Evolutionary conservation across 2,113 vertebrate genomes (phyloP).

Genomic region (Cyprinodon variegatus): DNA sequence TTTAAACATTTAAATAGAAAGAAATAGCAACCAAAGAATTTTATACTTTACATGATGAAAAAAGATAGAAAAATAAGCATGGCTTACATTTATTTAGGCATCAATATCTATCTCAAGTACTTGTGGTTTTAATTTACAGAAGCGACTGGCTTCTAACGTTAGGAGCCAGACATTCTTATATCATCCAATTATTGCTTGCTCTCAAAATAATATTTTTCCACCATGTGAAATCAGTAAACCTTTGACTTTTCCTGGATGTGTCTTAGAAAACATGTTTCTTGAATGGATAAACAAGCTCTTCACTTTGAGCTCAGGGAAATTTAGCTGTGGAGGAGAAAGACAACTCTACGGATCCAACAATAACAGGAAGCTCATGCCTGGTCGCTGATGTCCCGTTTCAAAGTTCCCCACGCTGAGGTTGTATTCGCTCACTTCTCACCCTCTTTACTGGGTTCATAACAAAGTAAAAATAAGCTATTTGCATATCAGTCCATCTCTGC

Average conservation of each 20-base stretch:
- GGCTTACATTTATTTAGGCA: too few species aligned
- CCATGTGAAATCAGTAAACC: background rate
- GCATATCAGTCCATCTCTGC: constrained; percentile 67
- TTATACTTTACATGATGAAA: background rate
- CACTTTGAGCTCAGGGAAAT: constrained; percentile 3
- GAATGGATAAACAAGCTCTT: constrained; percentile 18
- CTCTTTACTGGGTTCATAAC: constrained; percentile 20
- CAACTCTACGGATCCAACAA: constrained; percentile 40
- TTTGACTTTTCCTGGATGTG: constrained; percentile 3
- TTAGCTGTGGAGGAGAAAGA: constrained; percentile 11
- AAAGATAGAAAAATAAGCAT: background rate
- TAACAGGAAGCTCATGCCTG: constrained; percentile 58
- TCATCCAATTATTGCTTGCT: background rate
- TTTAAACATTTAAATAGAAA: background rate
- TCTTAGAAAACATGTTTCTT: constrained; percentile 5
- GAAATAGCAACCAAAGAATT: background rate
- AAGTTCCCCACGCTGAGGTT: constrained; percentile 16
- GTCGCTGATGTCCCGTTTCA: constrained; percentile 48
- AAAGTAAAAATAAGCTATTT: constrained; percentile 56
- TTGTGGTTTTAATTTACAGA: too few species aligned
- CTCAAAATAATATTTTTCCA: background rate
- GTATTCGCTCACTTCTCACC: constrained; percentile 50
- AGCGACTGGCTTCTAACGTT: background rate
- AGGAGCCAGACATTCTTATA: background rate
- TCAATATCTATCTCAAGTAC: too few species aligned